Conservation (phyloP, 1,140 invertebrate species). For the Tetranychus cinnabarinus region DNA sequence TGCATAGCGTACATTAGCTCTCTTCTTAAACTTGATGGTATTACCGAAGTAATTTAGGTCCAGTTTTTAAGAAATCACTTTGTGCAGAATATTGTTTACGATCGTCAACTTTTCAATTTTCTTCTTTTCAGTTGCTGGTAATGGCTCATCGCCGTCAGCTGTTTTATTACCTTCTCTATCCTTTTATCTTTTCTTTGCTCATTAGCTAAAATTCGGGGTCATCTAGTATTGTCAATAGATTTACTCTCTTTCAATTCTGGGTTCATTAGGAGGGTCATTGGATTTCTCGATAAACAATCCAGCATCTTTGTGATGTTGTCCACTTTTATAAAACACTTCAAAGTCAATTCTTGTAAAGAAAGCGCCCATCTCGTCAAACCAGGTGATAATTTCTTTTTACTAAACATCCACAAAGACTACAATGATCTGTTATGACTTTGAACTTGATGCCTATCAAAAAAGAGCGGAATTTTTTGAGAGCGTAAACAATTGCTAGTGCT, state of each 20-base stretch:
- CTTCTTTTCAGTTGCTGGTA: no score
- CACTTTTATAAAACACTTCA: slow-evolving; percentile 8
- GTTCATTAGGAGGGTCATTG: slow-evolving; percentile 11
- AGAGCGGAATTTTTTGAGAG: slow-evolving; percentile 21
- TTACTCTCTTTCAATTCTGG: neutral
- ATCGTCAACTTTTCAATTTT: neutral
- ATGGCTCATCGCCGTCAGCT: no score
- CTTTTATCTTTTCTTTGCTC: no score
- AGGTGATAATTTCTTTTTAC: slow-evolving; percentile 20
- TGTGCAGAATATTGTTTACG: neutral
- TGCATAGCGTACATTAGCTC: slow-evolving; percentile 1
- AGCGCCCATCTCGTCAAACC: slow-evolving; percentile 14
- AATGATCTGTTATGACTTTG: slow-evolving; percentile 26
- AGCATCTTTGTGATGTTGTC: slow-evolving; percentile 2
- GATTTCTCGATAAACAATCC: slow-evolving; percentile 4
- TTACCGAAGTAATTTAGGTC: neutral
- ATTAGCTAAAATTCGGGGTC: no score
- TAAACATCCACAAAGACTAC: slow-evolving; percentile 21
- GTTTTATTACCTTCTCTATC: no score
- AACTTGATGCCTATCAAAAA: slow-evolving; percentile 22
- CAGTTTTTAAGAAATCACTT: neutral
- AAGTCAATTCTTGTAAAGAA: slow-evolving; percentile 11
- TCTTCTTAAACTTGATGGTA: neutral
- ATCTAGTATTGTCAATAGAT: no score
- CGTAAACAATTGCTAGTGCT: slow-evolving; percentile 20